Conservation (phyloP, 92 coral and sea anemone genomes). For the Porites rus region DNA sequence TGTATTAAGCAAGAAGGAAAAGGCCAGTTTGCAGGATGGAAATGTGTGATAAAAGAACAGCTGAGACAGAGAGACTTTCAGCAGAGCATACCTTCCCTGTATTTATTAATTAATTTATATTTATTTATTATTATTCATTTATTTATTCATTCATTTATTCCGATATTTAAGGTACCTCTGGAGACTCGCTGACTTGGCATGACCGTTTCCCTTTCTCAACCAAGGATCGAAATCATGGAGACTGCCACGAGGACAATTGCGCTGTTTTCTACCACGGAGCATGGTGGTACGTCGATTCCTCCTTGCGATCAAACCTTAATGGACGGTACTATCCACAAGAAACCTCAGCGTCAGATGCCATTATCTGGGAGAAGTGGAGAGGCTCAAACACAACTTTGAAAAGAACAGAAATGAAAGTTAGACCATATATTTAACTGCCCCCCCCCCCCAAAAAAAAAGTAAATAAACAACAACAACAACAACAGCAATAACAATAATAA, state of each 20-base stretch:
- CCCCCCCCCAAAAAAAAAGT: too few relatives aligned
- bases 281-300: conserved; percentile 39
- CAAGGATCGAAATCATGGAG: conserved; percentile 23
- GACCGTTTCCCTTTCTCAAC: conserved; percentile 29
- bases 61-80: too few relatives aligned
- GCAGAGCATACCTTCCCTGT: too few relatives aligned
- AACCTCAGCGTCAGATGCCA: not conserved
- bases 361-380: conserved; percentile 32
- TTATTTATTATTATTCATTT: too few relatives aligned
- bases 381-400: not conserved
- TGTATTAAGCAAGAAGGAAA: too few relatives aligned
- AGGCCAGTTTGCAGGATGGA: too few relatives aligned
- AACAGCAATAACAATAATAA: too few relatives aligned
- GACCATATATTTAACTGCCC: conserved; percentile 7
- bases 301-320: conserved; percentile 31
- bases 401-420: conserved; percentile 31
- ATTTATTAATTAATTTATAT: too few relatives aligned
- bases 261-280: conserved; percentile 39
- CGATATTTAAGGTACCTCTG: conserved; percentile 16
- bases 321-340: conserved; percentile 18
- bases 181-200: conserved; percentile 44
- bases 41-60: too few relatives aligned
- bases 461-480: too few relatives aligned
- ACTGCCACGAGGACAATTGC: conserved; percentile 19
- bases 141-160: not conserved